phyloP scores from a whole-genome alignment of 2,888 invertebrate species.

The Zonitis immaculata region DNA sequence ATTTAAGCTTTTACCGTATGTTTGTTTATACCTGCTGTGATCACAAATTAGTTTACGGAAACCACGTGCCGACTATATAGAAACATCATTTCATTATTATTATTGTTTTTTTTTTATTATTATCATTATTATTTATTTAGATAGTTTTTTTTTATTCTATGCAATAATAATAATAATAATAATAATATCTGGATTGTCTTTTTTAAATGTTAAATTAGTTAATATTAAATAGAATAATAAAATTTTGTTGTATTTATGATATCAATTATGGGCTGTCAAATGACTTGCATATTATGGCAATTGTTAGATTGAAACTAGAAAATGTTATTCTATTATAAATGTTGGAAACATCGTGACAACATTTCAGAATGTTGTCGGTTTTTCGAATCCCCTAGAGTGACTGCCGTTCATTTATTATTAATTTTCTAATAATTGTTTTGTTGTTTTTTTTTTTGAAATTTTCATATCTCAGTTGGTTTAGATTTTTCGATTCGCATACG shows the following conservation, averaged over 20 bases:
- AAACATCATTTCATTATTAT: neutral
- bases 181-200: constrained; percentile 20
- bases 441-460: neutral
- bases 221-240: constrained; percentile 23
- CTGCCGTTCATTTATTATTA: neutral
- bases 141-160: too few species aligned
- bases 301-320: constrained; percentile 23
- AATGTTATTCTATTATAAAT: constrained; percentile 3
- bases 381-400: neutral
- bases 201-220: constrained; percentile 15
- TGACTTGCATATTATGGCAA: constrained; percentile 34
- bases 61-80: constrained; percentile 41
- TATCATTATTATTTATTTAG: too few species aligned
- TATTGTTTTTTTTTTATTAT: neutral
- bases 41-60: constrained; percentile 60
- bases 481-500: constrained; percentile 12
- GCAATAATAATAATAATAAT: too few species aligned
- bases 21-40: constrained; percentile 60
- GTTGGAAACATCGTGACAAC: constrained; percentile 29
- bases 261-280: constrained; percentile 42
- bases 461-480: neutral
- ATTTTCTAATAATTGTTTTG: neutral
- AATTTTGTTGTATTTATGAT: constrained; percentile 37
- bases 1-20: constrained; percentile 54
- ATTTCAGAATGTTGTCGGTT: constrained; percentile 9